Base-by-base conservation (phyloP, 1,140 invertebrate genomes). In the Charaxes varanes region DNA sequence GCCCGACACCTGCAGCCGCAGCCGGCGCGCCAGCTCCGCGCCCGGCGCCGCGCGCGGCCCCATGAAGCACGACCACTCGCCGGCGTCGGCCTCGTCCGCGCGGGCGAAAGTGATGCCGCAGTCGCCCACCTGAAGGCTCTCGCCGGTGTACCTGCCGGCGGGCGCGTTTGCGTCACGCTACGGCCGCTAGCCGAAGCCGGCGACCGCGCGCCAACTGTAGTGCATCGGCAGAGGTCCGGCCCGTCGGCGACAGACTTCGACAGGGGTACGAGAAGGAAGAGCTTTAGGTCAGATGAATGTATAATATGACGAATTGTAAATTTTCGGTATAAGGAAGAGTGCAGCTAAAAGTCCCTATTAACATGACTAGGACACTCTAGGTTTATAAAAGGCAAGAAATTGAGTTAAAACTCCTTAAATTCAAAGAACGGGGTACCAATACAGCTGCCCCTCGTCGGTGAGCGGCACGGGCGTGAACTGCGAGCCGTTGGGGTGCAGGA, bases 1-100 rank as follows among this genome's bases (percentile, higher is more conserved):
- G 1, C 80, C 78, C 2, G 68, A 70, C 1, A 84, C 71, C 23
- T 69, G 44, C 2, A 85, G n/a, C 59, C 13, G 60, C 22, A 0
- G 80, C 41, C 2, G 27, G 6, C 6, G 80, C 62, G 0, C 50
- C 1, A 69, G 7, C 56, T 85, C 83, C 0, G 78, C 4, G 1
- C 80, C 77, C 4, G 63, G 12, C 16, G 52, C 49, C 2, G 53
- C 22, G 18, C 44, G 48, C 2, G 63, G 64, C 0, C 83, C 83
- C 78, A 85, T 84, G 13, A 78, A 68, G 28, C 83, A 85, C 4
- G 50, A 62, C 81, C 83, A 85, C 12, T 40, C 27, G 2, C 83
- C 81, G 4, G 45, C 51, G 31, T 84, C 78, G 2, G 54, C 44
- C 11, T 27, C 14, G 3, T 35, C 44, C 1, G 54, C 66, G 0